Evolutionary conservation across 23 tunicate genomes (phyloP).

Genomic region (Corella eumyota): DNA sequence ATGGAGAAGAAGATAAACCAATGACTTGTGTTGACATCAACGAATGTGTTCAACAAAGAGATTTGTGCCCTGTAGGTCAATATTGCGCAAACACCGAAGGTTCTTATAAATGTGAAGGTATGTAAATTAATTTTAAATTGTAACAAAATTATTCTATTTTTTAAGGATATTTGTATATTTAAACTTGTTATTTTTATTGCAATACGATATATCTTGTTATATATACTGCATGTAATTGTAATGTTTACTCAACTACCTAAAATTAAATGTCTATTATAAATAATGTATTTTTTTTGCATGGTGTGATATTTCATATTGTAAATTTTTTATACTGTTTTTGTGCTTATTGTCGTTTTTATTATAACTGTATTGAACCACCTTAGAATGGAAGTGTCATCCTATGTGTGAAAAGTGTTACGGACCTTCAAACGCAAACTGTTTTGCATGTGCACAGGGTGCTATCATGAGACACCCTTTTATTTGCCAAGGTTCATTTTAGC

Average conservation of each 20-base stretch:
- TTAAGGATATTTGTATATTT: no score
- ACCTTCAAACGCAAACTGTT: conserved; percentile 53
- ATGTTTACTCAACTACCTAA: no score
- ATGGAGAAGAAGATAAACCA: conserved; percentile 40
- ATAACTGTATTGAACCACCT: background rate
- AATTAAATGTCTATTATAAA: no score
- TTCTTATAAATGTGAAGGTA: conserved; percentile 92
- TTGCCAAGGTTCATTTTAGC: conserved; percentile 61
- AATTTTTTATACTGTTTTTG: no score
- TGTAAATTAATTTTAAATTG: no score
- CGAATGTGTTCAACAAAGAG: conserved; percentile 81
- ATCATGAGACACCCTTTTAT: conserved; percentile 80
- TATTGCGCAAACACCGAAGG: conserved; percentile 89
- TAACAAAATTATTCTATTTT: no score
- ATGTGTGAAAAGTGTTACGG: conserved; percentile 72
- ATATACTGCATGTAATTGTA: no score
- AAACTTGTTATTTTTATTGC: no score
- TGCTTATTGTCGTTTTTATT: no score
- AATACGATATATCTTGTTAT: no score
- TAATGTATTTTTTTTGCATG: no score
- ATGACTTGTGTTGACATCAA: conserved; percentile 68
- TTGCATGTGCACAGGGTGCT: conserved; percentile 47
- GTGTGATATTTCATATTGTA: no score
- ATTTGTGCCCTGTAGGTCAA: conserved; percentile 77
- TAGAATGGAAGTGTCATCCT: conserved; percentile 82